Conservation (phyloP, 2,888 invertebrate species). For the Corbicula japonica region DNA sequence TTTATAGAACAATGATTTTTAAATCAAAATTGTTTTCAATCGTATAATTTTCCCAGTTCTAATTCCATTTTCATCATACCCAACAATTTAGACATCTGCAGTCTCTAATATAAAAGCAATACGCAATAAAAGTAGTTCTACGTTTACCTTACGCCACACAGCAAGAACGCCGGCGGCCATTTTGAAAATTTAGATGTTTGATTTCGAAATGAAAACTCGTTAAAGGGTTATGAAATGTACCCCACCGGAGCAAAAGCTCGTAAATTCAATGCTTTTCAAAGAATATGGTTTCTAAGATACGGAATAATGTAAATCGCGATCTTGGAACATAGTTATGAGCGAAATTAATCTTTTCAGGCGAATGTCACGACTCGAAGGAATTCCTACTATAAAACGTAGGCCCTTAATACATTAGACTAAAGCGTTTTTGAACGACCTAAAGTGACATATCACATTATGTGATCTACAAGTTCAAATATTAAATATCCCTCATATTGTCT, state of each 20-base stretch:
- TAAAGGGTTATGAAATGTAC: constrained; percentile 7
- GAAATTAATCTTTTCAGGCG: no score
- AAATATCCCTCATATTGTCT: constrained; percentile 10
- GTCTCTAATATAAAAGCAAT: not conserved
- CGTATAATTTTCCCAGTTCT: constrained; percentile 15
- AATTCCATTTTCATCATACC: constrained; percentile 10
- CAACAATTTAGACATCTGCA: constrained; percentile 1
- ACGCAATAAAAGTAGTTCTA: constrained; percentile 13
- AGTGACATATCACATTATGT: constrained; percentile 2
- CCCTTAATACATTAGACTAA: not conserved
- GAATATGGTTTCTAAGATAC: no score
- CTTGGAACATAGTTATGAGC: no score
- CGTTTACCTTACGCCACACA: constrained; percentile 11
- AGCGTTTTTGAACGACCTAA: constrained; percentile 19
- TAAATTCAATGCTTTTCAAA: no score
- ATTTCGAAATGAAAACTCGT: constrained; percentile 16
- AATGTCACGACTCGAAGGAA: no score
- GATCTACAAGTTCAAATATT: constrained; percentile 19
- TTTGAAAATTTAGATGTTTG: constrained; percentile 7
- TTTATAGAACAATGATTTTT: no score
- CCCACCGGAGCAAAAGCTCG: constrained; percentile 2
- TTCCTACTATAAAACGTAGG: no score
- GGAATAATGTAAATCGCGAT: no score
- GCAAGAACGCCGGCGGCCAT: constrained; percentile 15
- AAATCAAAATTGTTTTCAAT: no score